Evolutionary conservation across 2,797 vertebrate genomes (phyloP).

Genomic region (Australoheros facetus): DNA sequence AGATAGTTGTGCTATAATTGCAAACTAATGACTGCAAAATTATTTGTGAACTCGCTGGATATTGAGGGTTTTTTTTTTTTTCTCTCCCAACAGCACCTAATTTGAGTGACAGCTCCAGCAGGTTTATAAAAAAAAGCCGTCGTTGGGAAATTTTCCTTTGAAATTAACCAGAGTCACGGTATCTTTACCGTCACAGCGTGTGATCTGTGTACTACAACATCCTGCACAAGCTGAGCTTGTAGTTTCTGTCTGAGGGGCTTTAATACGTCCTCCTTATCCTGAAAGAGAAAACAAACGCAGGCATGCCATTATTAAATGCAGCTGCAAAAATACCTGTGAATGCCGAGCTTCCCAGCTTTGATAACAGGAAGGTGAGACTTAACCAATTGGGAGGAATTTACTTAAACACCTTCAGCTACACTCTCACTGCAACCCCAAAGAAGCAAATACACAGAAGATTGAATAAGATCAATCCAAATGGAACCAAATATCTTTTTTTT

Average conservation of each 20-base stretch:
- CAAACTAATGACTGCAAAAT: conserved; percentile 77
- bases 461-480: background rate
- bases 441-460: background rate
- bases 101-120: conserved; percentile 49
- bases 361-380: conserved; percentile 31
- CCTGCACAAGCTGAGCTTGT: conserved; percentile 44
- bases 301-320: conserved; percentile 20
- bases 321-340: conserved; percentile 50
- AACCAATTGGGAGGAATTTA: background rate
- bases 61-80: conserved; percentile 27
- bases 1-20: conserved; percentile 76
- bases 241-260: conserved; percentile 18
- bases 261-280: conserved; percentile 33
- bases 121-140: conserved; percentile 27
- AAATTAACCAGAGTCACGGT: conserved; percentile 51
- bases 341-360: conserved; percentile 1
- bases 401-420: background rate
- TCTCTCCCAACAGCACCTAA: conserved; percentile 17
- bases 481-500: background rate
- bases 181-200: conserved; percentile 48
- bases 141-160: conserved; percentile 36
- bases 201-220: conserved; percentile 55
- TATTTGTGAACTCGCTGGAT: conserved; percentile 62
- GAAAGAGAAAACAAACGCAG: background rate
- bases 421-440: background rate